A percentile compares a stretch with the other conserved stretches of the same genome.
These are phyloP conservation scores for Scopus umbretta DNA, from an alignment of 2,113 vertebrate species.

Conservation along the genomic window DNA sequence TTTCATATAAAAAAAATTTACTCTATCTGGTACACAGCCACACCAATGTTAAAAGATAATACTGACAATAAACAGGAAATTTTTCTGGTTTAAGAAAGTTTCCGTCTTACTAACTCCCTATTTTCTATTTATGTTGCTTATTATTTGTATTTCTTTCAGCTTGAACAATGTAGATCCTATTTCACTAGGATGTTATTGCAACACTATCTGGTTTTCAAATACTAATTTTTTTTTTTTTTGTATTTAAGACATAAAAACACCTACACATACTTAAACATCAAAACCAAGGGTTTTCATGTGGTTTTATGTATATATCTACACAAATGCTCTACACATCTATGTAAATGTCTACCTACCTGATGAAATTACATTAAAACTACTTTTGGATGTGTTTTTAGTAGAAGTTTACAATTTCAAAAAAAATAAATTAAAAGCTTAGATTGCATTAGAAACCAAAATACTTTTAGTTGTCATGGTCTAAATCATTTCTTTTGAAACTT, in stretches of 20 bases:
- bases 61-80: not conserved
- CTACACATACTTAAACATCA: not conserved
- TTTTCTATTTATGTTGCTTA: not conserved
- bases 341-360: not conserved
- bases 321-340: not conserved
- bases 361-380: not conserved
- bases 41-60: not conserved
- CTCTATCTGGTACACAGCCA: not conserved
- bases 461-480: not conserved
- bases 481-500: not conserved
- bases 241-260: not conserved
- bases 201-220: not conserved
- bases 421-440: not conserved
- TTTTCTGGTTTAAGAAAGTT: not conserved
- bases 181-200: not conserved
- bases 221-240: not conserved
- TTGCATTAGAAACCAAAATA: not conserved
- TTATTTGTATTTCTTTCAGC: not conserved
- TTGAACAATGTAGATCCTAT: not conserved
- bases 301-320: not conserved
- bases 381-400: not conserved
- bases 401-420: not conserved
- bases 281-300: not conserved
- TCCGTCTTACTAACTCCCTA: not conserved
- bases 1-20: not conserved